phyloP scores from a whole-genome alignment of 1,140 invertebrate genomes.

The Micrasema longulum region DNA sequence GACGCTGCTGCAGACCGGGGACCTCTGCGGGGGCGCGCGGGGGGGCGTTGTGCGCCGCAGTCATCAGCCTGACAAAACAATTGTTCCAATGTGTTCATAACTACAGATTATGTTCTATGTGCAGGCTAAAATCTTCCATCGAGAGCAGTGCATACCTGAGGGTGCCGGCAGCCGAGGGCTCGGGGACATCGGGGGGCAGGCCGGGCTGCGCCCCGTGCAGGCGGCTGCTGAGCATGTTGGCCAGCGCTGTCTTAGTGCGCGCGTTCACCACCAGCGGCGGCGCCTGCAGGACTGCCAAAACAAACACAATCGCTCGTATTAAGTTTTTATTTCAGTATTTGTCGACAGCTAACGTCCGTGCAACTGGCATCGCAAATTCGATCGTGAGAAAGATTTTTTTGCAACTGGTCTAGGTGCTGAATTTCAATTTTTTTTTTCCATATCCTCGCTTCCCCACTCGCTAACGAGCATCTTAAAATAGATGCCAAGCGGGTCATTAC shows the following conservation, averaged over 20 bases:
- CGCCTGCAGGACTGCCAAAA: conserved; percentile 52
- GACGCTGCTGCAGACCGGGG: conserved; percentile 57
- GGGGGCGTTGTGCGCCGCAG: conserved; percentile 80
- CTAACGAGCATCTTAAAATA: too few relatives aligned
- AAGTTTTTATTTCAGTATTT: too few relatives aligned
- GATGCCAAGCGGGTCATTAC: too few relatives aligned
- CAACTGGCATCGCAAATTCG: too few relatives aligned
- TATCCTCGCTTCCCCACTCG: too few relatives aligned
- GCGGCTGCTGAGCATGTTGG: conserved; percentile 92
- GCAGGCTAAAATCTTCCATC: neutral
- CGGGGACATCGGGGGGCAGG: conserved; percentile 59
- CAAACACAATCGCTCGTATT: too few relatives aligned
- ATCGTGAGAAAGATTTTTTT: too few relatives aligned
- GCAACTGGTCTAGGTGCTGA: too few relatives aligned
- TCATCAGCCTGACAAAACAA: conserved; percentile 74
- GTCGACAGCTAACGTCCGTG: too few relatives aligned
- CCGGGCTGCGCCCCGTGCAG: conserved; percentile 71
- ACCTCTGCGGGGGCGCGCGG: conserved; percentile 61
- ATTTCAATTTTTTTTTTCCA: too few relatives aligned
- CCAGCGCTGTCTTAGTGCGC: conserved; percentile 94
- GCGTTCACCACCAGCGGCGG: conserved; percentile 80
- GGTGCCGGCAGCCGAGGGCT: conserved; percentile 78
- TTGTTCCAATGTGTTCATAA: too few relatives aligned
- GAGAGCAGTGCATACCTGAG: conserved; percentile 61
- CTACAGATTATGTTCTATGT: neutral